Base-by-base conservation (phyloP, 2,113 vertebrate species). In the Engraulis encrasicolus region DNA sequence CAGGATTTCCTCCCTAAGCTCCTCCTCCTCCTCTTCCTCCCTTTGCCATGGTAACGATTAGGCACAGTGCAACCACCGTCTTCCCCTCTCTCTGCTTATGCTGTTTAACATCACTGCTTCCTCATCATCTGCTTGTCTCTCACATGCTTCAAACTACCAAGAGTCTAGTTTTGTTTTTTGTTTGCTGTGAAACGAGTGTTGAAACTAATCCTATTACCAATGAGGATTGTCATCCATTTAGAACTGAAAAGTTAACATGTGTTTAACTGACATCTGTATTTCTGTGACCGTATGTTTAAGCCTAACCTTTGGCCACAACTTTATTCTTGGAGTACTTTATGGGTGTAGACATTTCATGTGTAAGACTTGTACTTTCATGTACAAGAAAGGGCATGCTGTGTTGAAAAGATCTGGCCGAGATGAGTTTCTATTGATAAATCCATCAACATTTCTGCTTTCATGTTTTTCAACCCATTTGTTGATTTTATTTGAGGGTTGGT, bases 1-100 rank as follows among this genome's bases (percentile, higher is more conserved):
- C 93, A 93, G 94, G 93, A 95, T 94, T 91, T 95, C 95, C 88
- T 94, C 95, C 93, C 89, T 96, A 91, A 96, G 95, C 93, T 94
- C 94, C n/a, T n/a, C n/a, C n/a, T n/a, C n/a, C 92, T 95, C 93
- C 92, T 92, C 95, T 91, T 94, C 92, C 90, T 94, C 92, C 89
- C 91, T 93, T 92, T 89, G 88, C 79, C 90, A 92, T 91, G 92
- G 93, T 93, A 93, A 96, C 92, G 91, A 93, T 96, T 90, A 89
- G 85, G 82, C 83, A 87, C 31, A 79, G 45, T 77, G 87, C 88
- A 86, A 6, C 58, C 58, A n/a, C 81, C 58, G n/a, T 81, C 23
- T 66, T n/a, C n/a, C n/a, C n/a, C 83, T 38, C 38, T 20, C 54
- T 78, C 79, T 18, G 50, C 77, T 45, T 79, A 20, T 48, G 74